Percentiles rank a stretch among this genome's conserved stretches.
These are phyloP conservation scores for Brotogeris chrysoptera DNA, from an alignment of 2,797 vertebrate genomes.

Conservation along the genomic window DNA sequence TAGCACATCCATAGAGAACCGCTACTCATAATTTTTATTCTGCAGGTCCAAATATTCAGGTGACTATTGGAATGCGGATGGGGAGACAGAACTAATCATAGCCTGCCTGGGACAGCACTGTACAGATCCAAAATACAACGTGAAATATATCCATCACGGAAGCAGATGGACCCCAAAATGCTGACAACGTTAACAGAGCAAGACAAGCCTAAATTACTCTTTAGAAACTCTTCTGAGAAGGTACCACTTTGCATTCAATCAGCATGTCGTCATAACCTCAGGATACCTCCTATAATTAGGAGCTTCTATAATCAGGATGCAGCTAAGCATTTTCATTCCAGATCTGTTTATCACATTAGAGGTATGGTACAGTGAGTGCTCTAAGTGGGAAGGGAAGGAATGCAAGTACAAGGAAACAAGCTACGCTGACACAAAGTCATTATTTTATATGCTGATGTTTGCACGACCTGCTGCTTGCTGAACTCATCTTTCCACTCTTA, in stretches of 20 bases:
- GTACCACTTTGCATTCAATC: neutral
- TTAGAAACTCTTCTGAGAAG: neutral
- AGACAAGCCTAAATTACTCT: neutral
- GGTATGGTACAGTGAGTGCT: neutral
- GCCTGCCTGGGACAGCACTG: fast-evolving
- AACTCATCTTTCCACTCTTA: neutral
- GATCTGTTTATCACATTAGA: neutral
- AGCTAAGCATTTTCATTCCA: neutral
- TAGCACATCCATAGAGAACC: neutral
- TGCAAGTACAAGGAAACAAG: neutral
- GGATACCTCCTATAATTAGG: neutral
- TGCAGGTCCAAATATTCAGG: neutral
- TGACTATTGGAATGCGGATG: neutral
- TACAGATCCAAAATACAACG: neutral
- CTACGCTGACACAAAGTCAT: neutral
- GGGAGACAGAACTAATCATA: neutral
- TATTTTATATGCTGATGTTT: neutral
- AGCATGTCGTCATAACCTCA: neutral
- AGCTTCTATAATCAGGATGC: neutral
- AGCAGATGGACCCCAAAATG: neutral
- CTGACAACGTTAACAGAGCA: fast-evolving
- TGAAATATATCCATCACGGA: neutral
- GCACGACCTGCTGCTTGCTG: neutral
- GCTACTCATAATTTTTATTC: neutral
- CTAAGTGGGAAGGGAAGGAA: neutral